These are phyloP conservation scores for Pocillopora grandis DNA, from an alignment of 92 coral and sea anemone genomes.

Conservation along the genomic window DNA sequence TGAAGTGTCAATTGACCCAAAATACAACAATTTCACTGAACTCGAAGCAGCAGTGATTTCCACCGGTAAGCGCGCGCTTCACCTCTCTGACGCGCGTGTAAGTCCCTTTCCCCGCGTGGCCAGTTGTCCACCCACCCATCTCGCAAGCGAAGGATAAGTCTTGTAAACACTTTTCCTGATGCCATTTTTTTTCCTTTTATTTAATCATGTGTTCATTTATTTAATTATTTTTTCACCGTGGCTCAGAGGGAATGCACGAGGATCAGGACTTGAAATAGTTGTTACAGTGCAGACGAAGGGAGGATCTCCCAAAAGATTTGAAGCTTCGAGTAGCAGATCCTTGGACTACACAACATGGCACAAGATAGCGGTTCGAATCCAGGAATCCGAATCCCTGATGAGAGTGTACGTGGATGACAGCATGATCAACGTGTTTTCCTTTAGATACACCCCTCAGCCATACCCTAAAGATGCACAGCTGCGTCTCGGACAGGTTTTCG, in stretches of 20 bases:
- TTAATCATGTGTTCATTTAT: too few relatives aligned
- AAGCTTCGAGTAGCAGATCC: background rate
- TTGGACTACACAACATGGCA: constrained; percentile 54
- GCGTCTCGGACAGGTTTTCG: constrained; percentile 74
- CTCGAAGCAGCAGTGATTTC: too few relatives aligned
- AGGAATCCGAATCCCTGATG: constrained; percentile 51
- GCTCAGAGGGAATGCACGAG: constrained; percentile 9
- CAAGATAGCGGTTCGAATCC: constrained; percentile 62
- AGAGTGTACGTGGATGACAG: constrained; percentile 58
- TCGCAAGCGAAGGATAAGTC: too few relatives aligned
- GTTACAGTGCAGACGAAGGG: constrained; percentile 26
- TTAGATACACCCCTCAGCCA: constrained; percentile 22
- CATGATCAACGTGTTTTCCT: constrained; percentile 42
- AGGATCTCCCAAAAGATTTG: background rate
- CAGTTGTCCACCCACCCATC: too few relatives aligned
- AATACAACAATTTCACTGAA: too few relatives aligned
- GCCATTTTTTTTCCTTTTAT: too few relatives aligned
- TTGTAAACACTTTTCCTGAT: too few relatives aligned
- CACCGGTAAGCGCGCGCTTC: too few relatives aligned
- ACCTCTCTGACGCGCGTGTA: too few relatives aligned
- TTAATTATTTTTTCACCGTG: background rate
- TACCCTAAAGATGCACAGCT: constrained; percentile 55
- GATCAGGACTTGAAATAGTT: constrained; percentile 37
- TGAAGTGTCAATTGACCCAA: too few relatives aligned
- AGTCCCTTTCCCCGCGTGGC: too few relatives aligned